Evolutionary conservation across 2,113 vertebrate species (phyloP).

Genomic region (Fulica atra): DNA sequence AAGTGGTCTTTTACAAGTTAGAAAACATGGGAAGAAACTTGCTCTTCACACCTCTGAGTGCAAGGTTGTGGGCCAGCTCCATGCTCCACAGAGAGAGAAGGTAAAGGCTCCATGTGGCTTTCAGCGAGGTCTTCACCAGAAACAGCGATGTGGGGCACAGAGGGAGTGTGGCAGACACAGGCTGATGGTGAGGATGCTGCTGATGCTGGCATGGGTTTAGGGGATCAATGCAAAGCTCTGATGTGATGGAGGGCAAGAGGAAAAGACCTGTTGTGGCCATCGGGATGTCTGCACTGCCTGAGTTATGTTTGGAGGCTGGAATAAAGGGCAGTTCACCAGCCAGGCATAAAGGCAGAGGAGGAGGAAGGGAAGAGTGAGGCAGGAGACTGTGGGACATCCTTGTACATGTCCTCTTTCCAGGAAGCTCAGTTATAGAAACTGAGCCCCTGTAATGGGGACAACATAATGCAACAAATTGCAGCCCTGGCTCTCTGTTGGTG

Average conservation of each 20-base stretch:
- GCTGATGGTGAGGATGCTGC: background rate
- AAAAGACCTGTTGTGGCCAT: background rate
- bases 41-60: background rate
- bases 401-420: background rate
- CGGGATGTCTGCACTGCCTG: fast-evolving
- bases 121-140: background rate
- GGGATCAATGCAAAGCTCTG: background rate
- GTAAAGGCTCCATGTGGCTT: background rate
- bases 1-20: background rate
- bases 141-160: background rate
- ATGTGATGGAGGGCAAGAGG: background rate
- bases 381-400: background rate
- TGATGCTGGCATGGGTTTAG: too few species aligned
- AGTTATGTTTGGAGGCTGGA: background rate
- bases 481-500: background rate
- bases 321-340: background rate
- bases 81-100: background rate
- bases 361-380: background rate
- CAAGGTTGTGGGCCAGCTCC: background rate
- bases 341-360: background rate
- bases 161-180: background rate
- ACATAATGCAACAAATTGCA: background rate
- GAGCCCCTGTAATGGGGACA: background rate
- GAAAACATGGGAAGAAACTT: background rate
- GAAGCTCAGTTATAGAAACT: background rate